These are phyloP conservation scores for Cryptocephalus moraei DNA, from an alignment of 2,888 invertebrate species.

Conservation along the genomic window DNA sequence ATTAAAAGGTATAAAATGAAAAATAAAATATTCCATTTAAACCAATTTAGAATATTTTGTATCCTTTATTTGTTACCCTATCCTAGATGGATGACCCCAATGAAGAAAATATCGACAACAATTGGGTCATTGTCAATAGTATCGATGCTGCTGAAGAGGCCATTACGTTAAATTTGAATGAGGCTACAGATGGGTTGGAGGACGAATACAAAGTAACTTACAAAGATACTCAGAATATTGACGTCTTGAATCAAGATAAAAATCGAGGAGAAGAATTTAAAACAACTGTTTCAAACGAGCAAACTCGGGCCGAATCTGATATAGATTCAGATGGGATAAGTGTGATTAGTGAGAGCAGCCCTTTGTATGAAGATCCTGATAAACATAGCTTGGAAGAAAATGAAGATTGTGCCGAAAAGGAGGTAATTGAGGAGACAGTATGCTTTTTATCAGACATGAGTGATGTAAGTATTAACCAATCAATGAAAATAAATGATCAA, in stretches of 20 bases:
- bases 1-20: no score
- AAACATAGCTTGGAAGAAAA: neutral
- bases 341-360: conserved; percentile 7
- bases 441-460: neutral
- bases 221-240: neutral
- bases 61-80: neutral
- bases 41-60: no score
- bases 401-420: conserved; percentile 3
- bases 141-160: conserved; percentile 6
- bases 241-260: neutral
- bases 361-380: conserved; percentile 1
- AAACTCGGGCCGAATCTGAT: conserved; percentile 5
- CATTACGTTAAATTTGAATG: neutral
- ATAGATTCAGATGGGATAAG: conserved; percentile 11
- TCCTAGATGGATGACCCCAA: conserved; percentile 3
- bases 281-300: no score
- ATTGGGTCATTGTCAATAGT: conserved; percentile 6
- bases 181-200: neutral
- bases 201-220: neutral
- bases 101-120: conserved; percentile 4
- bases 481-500: no score
- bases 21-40: no score
- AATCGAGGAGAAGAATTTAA: no score
- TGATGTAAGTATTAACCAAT: no score
- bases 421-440: neutral